Evolutionary conservation across 2,888 invertebrate genomes (phyloP).

Genomic region (Slavum lentiscoides): DNA sequence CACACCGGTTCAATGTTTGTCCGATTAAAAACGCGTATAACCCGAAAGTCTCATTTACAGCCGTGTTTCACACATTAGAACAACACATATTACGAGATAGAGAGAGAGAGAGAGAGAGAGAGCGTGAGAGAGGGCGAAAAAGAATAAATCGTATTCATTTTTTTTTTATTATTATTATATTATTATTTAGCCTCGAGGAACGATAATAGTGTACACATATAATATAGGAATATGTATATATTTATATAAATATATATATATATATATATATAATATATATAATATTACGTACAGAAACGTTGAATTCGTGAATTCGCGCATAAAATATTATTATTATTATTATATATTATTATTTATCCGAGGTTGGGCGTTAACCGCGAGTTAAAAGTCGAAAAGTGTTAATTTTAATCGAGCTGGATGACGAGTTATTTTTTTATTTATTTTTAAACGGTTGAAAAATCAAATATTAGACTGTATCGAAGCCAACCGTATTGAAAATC

Average conservation of each 20-base stretch:
- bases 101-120: too few relatives aligned
- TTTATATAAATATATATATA: neutral
- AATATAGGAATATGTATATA: neutral
- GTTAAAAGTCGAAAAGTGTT: too few relatives aligned
- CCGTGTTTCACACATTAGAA: constrained; percentile 37
- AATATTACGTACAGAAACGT: too few relatives aligned
- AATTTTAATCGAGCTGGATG: too few relatives aligned
- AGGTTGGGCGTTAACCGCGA: too few relatives aligned
- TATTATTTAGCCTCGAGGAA: constrained; percentile 5
- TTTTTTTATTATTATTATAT: neutral
- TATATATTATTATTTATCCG: too few relatives aligned
- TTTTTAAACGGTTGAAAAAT: too few relatives aligned
- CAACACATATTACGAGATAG: constrained; percentile 2
- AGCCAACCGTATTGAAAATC: too few relatives aligned
- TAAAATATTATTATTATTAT: too few relatives aligned
- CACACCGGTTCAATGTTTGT: constrained; percentile 38
- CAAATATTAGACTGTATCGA: too few relatives aligned
- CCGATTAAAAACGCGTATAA: constrained; percentile 27
- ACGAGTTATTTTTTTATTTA: too few relatives aligned
- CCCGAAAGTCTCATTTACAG: constrained; percentile 25
- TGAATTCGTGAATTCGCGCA: too few relatives aligned
- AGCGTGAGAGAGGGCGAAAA: neutral
- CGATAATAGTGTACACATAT: neutral
- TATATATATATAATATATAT: neutral
- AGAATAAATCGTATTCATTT: constrained; percentile 8